Conservation (phyloP, 2,113 vertebrate species). For the Glareola pratincola region DNA sequence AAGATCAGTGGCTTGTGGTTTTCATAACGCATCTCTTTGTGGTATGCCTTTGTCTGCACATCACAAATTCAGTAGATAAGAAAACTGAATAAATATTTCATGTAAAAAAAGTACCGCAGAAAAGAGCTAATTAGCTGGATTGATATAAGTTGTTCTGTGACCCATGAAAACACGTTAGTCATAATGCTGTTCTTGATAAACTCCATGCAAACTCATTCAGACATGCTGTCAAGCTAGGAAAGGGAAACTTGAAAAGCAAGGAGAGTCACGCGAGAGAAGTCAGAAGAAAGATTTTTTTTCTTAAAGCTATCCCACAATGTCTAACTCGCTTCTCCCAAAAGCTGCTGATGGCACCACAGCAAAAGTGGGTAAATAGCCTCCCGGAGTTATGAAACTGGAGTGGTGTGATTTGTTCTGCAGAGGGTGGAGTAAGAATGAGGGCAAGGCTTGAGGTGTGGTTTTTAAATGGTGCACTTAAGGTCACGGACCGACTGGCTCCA, state of each 20-base stretch:
- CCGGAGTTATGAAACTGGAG: conserved; percentile 12
- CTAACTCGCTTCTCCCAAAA: neutral
- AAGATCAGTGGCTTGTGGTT: conserved; percentile 17
- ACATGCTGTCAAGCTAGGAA: neutral
- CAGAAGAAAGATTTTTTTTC: neutral
- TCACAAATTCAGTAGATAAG: conserved; percentile 38
- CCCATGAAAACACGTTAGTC: conserved; percentile 19
- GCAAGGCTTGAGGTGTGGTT: conserved; percentile 60
- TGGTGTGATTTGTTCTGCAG: conserved; percentile 40
- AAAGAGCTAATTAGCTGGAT: conserved; percentile 33
- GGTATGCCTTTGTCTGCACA: conserved; percentile 27
- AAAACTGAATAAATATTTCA: conserved; percentile 20
- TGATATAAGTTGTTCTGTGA: conserved; percentile 27
- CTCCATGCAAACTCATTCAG: neutral
- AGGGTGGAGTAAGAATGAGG: conserved; percentile 57
- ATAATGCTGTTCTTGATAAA: conserved; percentile 23
- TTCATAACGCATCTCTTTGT: neutral
- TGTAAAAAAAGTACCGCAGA: neutral
- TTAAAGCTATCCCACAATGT: neutral
- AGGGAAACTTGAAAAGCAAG: neutral
- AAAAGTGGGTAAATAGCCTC: neutral
- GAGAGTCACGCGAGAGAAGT: neutral
- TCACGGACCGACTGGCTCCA: conserved; percentile 62
- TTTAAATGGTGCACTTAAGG: conserved; percentile 57
- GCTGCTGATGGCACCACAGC: neutral